Evolutionary conservation across 1,140 invertebrate species (phyloP).

Genomic region (Elymnias hypermnestra): DNA sequence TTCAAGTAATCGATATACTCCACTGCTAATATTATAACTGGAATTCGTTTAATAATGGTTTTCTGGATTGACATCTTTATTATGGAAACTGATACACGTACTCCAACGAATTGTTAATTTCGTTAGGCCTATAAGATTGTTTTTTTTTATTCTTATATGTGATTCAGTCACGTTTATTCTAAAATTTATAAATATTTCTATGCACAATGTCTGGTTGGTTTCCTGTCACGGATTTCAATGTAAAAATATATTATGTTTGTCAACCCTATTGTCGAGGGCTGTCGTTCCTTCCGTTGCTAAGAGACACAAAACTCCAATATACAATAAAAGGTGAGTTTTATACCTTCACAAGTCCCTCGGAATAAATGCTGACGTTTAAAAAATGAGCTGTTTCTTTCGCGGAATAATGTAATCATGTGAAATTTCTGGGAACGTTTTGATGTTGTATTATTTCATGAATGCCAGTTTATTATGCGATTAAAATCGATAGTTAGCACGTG

Average conservation of each 20-base stretch:
- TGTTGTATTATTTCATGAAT: constrained; percentile 6
- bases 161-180: too few relatives aligned
- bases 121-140: too few relatives aligned
- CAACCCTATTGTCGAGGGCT: background rate
- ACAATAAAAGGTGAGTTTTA: background rate
- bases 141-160: too few relatives aligned
- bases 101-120: too few relatives aligned
- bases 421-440: constrained; percentile 5
- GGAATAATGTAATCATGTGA: constrained; percentile 2
- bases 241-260: background rate
- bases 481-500: constrained; percentile 1
- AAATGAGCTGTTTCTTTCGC: background rate
- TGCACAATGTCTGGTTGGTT: background rate
- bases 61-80: too few relatives aligned
- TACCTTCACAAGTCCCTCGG: constrained; percentile 4
- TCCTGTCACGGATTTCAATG: background rate
- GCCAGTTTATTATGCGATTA: background rate
- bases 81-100: too few relatives aligned
- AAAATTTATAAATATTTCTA: too few relatives aligned
- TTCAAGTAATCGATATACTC: too few relatives aligned
- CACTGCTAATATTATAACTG: too few relatives aligned
- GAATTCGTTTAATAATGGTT: too few relatives aligned
- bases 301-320: constrained; percentile 15
- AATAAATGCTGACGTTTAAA: constrained; percentile 2
- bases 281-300: constrained; percentile 29